Conservation (phyloP, 23 tunicate species). For the Trididemnum miniatum region DNA sequence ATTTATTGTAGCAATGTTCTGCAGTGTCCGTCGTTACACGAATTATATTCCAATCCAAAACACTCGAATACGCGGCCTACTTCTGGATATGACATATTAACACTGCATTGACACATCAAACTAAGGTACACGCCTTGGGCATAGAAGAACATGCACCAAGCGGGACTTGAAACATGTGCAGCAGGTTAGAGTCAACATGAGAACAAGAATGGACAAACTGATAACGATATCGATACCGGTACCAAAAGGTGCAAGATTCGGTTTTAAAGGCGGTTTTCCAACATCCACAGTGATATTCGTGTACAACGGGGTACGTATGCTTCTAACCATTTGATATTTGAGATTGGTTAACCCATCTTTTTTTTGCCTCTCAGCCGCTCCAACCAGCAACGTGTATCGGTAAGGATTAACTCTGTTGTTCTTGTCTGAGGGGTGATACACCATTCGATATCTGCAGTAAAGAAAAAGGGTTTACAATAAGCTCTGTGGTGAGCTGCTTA, state of each 20-base stretch:
- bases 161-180: slow-evolving; percentile 71
- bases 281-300: slow-evolving; percentile 72
- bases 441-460: slow-evolving; percentile 84
- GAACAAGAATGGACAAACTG: slow-evolving; percentile 42
- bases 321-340: slow-evolving; percentile 30
- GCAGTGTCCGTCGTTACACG: no score
- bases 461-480: no score
- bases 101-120: neutral
- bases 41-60: no score
- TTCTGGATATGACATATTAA: no score
- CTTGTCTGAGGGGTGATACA: slow-evolving; percentile 76
- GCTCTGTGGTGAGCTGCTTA: no score
- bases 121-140: slow-evolving; percentile 46
- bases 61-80: no score
- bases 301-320: slow-evolving; percentile 39
- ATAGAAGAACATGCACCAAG: slow-evolving; percentile 48
- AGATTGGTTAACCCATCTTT: slow-evolving; percentile 61
- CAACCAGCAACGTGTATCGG: slow-evolving; percentile 73
- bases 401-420: slow-evolving; percentile 80
- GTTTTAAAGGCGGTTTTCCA: slow-evolving; percentile 65
- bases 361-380: slow-evolving; percentile 70
- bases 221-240: slow-evolving; percentile 67
- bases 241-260: slow-evolving; percentile 46
- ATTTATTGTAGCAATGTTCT: no score
- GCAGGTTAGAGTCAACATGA: slow-evolving; percentile 50